A percentile compares a stretch with the other conserved stretches of the same genome.
These are phyloP conservation scores for Ctenosaura bakeri DNA, from an alignment of 2,797 vertebrate species.

Conservation along the genomic window DNA sequence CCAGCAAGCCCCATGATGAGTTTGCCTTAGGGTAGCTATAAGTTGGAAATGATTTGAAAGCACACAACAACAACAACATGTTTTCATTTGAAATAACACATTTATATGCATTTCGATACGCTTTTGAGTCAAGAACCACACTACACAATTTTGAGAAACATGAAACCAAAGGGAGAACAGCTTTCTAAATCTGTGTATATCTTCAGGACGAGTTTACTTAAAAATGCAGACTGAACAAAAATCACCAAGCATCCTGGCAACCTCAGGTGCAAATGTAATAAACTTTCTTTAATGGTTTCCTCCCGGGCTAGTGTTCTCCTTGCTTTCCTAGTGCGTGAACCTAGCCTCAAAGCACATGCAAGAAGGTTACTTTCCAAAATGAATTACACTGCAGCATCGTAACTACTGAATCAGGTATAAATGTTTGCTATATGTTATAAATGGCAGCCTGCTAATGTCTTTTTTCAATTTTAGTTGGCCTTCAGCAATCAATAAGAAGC, in stretches of 20 bases:
- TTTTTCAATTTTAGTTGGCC: slow-evolving; percentile 28
- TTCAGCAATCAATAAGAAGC: not conserved
- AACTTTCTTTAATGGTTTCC: not conserved
- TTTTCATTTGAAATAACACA: not conserved
- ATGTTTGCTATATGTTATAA: not conserved
- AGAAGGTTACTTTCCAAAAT: not conserved
- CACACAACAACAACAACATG: too few relatives aligned
- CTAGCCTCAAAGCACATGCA: not conserved
- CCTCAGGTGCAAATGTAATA: not conserved
- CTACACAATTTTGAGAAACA: not conserved
- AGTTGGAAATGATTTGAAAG: too few relatives aligned
- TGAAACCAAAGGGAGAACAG: not conserved
- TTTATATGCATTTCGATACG: not conserved
- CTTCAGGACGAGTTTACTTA: not conserved
- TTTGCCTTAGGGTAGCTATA: too few relatives aligned
- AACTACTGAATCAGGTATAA: slow-evolving; percentile 4
- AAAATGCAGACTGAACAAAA: not conserved
- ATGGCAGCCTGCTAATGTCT: not conserved
- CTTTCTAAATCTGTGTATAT: not conserved
- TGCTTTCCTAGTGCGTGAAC: slow-evolving; percentile 8
- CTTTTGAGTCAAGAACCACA: not conserved
- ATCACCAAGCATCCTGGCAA: not conserved
- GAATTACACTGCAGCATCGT: slow-evolving; percentile 17
- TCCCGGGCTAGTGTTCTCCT: not conserved
- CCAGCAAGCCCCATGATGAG: too few relatives aligned